A percentile compares a stretch with the other conserved stretches of the same genome.
Conservation (phyloP, 2,797 vertebrate species). For the Microctenopoma stevenorrisi region DNA sequence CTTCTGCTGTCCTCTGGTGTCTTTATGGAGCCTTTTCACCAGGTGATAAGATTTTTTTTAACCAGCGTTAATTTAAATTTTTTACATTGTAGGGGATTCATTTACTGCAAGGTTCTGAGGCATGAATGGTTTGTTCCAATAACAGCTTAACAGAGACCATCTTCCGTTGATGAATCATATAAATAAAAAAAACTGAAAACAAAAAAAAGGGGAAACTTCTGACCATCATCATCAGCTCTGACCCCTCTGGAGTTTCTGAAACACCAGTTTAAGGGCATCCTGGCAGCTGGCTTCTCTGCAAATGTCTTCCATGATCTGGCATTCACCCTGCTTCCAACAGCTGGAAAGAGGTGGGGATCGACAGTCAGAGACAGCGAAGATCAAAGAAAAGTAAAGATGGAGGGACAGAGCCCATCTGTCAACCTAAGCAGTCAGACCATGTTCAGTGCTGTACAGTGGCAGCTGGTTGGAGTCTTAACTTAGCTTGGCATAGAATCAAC, state of each 20-base stretch:
- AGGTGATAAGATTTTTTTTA: too few relatives aligned
- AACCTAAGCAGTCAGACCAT: constrained; percentile 49
- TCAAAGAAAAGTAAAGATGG: constrained; percentile 71
- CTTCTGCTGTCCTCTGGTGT: too few relatives aligned
- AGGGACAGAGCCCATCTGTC: constrained; percentile 76
- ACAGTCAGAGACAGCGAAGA: constrained; percentile 64
- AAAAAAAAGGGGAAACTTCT: too few relatives aligned
- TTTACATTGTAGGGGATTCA: too few relatives aligned
- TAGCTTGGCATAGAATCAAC: constrained; percentile 20
- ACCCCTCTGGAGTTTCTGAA: constrained; percentile 30
- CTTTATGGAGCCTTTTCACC: too few relatives aligned
- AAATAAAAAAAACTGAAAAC: too few relatives aligned
- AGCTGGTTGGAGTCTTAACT: constrained; percentile 36
- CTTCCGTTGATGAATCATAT: too few relatives aligned
- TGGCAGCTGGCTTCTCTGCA: constrained; percentile 60
- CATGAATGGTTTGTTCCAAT: not conserved
- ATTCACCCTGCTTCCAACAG: constrained; percentile 60
- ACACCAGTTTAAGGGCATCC: constrained; percentile 45
- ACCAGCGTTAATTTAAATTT: too few relatives aligned
- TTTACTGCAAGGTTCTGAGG: too few relatives aligned
- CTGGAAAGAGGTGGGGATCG: constrained; percentile 57
- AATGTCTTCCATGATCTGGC: constrained; percentile 59
- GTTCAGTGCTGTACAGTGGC: constrained; percentile 28
- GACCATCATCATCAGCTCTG: not conserved
- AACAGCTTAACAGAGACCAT: not conserved